These are phyloP conservation scores for Diaphora mendica DNA, from an alignment of 2,888 invertebrate species.

Conservation along the genomic window DNA sequence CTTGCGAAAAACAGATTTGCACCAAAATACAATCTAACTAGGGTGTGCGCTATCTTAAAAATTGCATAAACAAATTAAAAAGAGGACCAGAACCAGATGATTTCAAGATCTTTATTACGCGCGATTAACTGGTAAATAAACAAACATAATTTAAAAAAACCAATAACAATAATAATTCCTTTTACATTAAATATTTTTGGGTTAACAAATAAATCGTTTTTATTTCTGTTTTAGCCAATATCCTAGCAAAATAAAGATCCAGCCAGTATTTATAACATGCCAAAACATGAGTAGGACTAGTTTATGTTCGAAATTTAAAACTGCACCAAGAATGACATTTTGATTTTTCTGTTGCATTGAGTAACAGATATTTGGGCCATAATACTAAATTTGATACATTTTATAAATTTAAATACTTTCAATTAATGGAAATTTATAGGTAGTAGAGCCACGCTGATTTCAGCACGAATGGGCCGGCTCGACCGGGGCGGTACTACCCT, in stretches of 20 bases:
- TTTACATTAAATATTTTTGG: background rate
- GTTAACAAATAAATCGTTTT: background rate
- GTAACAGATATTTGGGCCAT: background rate
- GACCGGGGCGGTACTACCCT: too few relatives aligned
- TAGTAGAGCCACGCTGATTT: too few relatives aligned
- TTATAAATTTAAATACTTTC: background rate
- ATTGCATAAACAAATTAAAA: too few relatives aligned
- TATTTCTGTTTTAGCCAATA: background rate
- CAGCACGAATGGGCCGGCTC: too few relatives aligned
- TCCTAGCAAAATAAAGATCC: background rate
- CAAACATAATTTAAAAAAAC: background rate
- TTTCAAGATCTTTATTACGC: background rate
- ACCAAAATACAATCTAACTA: too few relatives aligned
- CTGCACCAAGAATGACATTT: background rate
- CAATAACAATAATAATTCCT: background rate
- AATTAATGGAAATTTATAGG: background rate
- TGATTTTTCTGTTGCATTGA: background rate
- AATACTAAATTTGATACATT: slow-evolving; percentile 1
- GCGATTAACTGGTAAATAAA: background rate
- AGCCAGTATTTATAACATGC: background rate
- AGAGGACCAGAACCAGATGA: background rate
- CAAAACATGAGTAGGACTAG: background rate
- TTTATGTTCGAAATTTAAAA: background rate
- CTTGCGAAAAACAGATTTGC: too few relatives aligned
- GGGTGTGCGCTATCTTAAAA: too few relatives aligned